phyloP scores from a whole-genome alignment of 2,113 vertebrate genomes.

The Plecotus auritus region DNA sequence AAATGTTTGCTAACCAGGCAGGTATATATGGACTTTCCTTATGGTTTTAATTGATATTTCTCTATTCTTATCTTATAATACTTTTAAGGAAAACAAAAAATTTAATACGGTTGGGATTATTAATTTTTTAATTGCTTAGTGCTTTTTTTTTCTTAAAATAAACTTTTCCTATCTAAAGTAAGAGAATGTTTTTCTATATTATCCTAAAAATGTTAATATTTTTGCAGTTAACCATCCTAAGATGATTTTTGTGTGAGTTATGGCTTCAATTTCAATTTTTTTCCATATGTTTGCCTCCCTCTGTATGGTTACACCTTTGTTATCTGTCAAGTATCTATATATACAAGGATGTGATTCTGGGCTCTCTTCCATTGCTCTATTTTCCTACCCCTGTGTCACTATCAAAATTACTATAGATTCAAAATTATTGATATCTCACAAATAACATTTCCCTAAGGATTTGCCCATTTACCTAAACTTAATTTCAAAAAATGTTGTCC shows the following conservation, averaged over 20 bases:
- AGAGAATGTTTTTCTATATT: neutral
- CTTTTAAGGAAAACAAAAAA: neutral
- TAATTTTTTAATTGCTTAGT: neutral
- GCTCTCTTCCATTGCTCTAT: neutral
- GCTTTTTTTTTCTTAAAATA: neutral
- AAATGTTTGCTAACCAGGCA: neutral
- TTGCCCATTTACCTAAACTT: neutral
- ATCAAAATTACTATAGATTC: neutral
- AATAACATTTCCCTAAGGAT: neutral
- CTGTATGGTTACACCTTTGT: neutral
- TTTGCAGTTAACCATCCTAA: neutral
- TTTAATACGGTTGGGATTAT: neutral
- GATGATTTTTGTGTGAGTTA: neutral
- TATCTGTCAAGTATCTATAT: neutral
- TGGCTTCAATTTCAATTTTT: neutral
- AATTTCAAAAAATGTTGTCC: neutral
- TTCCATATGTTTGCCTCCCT: neutral
- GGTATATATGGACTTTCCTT: neutral
- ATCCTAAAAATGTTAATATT: neutral
- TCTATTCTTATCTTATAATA: neutral
- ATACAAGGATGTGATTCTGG: neutral
- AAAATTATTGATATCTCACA: neutral
- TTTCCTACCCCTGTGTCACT: neutral
- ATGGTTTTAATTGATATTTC: neutral
- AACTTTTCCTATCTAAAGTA: neutral